phyloP scores from a whole-genome alignment of 2,797 vertebrate species.

The Enteromius treurensis region DNA sequence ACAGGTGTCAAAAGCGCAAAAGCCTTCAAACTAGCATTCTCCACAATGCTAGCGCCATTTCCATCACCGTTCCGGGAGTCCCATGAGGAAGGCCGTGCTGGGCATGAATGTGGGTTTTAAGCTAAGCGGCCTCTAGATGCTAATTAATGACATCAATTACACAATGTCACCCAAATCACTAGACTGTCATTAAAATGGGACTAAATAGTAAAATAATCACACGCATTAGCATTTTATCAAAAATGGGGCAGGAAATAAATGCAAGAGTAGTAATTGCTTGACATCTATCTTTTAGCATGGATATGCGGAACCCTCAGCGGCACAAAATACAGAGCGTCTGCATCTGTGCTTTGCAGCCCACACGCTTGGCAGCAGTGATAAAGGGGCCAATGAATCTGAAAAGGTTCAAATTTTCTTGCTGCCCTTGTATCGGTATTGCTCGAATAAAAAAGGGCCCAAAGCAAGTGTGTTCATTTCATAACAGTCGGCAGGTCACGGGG shows the following conservation, averaged over 20 bases:
- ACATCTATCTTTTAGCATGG: constrained; percentile 41
- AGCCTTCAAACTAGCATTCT: constrained; percentile 51
- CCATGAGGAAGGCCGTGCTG: constrained; percentile 43
- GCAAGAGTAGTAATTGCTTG: constrained; percentile 53
- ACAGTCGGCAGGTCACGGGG: constrained; percentile 77
- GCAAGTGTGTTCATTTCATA: constrained; percentile 79
- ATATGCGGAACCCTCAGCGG: constrained; percentile 30
- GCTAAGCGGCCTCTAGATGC: constrained; percentile 54
- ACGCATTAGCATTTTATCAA: constrained; percentile 58
- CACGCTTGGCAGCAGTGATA: constrained; percentile 78
- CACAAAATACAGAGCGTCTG: constrained; percentile 65
- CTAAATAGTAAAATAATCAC: constrained; percentile 63
- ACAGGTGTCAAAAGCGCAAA: constrained; percentile 65
- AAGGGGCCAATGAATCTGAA: constrained; percentile 79
- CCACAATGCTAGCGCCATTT: constrained; percentile 41
- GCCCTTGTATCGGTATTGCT: constrained; percentile 59
- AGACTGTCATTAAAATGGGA: constrained; percentile 63
- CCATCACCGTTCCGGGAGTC: constrained; percentile 35
- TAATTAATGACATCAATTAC: constrained; percentile 63
- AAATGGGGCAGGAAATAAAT: constrained; percentile 52
- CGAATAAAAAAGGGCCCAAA: constrained; percentile 71
- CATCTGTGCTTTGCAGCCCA: constrained; percentile 74
- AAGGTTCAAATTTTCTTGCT: constrained; percentile 79
- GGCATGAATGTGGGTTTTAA: constrained; percentile 47
- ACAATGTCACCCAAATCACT: constrained; percentile 61